Evolutionary conservation across 2,888 invertebrate genomes (phyloP).

Genomic region (Zaprionus obscuricornis): DNA sequence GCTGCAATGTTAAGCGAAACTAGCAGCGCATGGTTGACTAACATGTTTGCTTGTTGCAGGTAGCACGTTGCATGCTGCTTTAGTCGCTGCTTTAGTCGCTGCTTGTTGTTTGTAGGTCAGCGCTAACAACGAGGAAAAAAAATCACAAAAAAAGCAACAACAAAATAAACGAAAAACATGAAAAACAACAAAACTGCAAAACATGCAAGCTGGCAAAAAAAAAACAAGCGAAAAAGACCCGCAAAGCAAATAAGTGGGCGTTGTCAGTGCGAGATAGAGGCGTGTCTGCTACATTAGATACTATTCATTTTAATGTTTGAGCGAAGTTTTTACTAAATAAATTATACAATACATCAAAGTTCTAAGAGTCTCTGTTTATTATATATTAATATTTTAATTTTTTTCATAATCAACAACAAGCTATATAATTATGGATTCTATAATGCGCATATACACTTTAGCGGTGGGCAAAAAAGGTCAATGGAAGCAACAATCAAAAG

Average conservation of each 20-base stretch:
- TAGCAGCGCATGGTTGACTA: slow-evolving; percentile 81
- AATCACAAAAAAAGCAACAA: slow-evolving; percentile 50
- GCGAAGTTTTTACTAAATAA: too few relatives aligned
- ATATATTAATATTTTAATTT: too few relatives aligned
- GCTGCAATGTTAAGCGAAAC: slow-evolving; percentile 76
- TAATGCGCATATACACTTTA: slow-evolving; percentile 5
- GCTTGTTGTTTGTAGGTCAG: slow-evolving; percentile 80
- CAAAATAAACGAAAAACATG: neutral
- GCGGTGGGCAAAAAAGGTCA: slow-evolving; percentile 45
- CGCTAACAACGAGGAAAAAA: too few relatives aligned
- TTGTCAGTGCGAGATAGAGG: slow-evolving; percentile 28
- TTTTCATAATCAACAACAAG: too few relatives aligned
- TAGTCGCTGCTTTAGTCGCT: too few relatives aligned
- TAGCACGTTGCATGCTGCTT: too few relatives aligned
- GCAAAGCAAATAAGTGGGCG: slow-evolving; percentile 20
- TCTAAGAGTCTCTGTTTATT: too few relatives aligned
- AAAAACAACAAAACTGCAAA: neutral
- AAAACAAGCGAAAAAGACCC: neutral
- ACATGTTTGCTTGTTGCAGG: too few relatives aligned
- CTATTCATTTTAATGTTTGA: slow-evolving; percentile 22
- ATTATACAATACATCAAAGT: too few relatives aligned
- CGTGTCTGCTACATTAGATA: slow-evolving; percentile 26
- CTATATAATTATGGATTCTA: slow-evolving; percentile 30
- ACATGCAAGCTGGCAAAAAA: neutral
- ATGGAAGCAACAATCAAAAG: slow-evolving; percentile 46